A percentile compares a stretch with the other conserved stretches of the same genome.
Evolutionary conservation across 2,113 vertebrate genomes (phyloP).

Genomic region (Sporophila hypoxantha): DNA sequence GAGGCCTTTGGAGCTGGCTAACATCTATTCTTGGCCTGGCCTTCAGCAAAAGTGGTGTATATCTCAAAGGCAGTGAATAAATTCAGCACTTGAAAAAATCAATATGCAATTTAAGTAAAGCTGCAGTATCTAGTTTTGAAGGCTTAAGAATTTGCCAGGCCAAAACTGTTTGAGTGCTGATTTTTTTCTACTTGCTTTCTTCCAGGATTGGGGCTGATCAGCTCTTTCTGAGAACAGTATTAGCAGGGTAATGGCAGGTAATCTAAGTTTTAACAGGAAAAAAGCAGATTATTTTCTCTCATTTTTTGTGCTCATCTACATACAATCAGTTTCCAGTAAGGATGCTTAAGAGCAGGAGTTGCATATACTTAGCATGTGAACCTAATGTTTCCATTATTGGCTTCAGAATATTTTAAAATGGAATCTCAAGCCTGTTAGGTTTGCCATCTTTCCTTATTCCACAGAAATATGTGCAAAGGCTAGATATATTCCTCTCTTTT

Average conservation of each 20-base stretch:
- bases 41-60: not conserved
- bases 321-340: not conserved
- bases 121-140: not conserved
- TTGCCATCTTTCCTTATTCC: not conserved
- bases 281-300: not conserved
- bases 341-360: not conserved
- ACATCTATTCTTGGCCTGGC: not conserved
- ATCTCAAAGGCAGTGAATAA: not conserved
- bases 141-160: not conserved
- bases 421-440: not conserved
- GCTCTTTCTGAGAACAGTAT: not conserved
- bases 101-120: not conserved
- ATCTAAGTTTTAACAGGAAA: not conserved
- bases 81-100: not conserved
- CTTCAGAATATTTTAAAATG: not conserved
- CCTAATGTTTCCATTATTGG: not conserved
- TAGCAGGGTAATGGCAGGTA: not conserved
- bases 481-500: not conserved
- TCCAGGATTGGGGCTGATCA: not conserved
- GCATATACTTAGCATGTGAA: not conserved
- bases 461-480: not conserved
- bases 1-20: not conserved
- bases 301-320: not conserved
- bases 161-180: not conserved
- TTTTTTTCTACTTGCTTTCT: not conserved